These are phyloP conservation scores for Danionella cerebrum DNA, from an alignment of 2,113 vertebrate genomes.

Conservation along the genomic window DNA sequence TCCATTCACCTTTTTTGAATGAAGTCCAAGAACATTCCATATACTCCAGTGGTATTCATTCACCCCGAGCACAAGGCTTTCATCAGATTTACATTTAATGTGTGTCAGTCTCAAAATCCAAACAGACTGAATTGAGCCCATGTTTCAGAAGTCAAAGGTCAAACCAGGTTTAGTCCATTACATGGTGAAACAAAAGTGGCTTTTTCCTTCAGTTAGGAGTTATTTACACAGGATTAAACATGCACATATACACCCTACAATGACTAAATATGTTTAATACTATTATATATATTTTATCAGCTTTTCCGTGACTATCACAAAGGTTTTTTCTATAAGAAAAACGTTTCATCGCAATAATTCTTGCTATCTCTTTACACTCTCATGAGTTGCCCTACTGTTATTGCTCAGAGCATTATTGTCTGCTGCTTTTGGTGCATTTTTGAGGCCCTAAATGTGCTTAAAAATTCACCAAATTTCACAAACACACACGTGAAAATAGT, in stretches of 20 bases:
- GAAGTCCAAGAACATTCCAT: slow-evolving; percentile 15
- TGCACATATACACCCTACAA: background rate
- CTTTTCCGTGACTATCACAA: too few species aligned
- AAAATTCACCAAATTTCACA: too few species aligned
- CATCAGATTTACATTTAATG: slow-evolving; percentile 48
- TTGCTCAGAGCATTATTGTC: too few species aligned
- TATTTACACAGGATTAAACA: background rate
- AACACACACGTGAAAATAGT: too few species aligned
- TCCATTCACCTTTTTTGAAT: background rate
- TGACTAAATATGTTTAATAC: background rate
- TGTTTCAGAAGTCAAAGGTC: slow-evolving; percentile 53
- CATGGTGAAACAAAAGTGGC: slow-evolving; percentile 25
- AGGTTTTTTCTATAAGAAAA: too few species aligned
- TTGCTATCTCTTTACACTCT: too few species aligned
- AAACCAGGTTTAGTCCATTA: slow-evolving; percentile 46
- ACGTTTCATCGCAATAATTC: too few species aligned
- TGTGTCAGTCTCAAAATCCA: slow-evolving; percentile 48
- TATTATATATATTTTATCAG: too few species aligned
- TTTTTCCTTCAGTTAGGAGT: slow-evolving; percentile 21
- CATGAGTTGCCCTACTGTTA: too few species aligned
- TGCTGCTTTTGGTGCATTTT: too few species aligned
- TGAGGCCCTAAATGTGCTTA: too few species aligned
- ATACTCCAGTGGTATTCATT: background rate
- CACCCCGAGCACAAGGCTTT: slow-evolving; percentile 45
- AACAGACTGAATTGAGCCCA: slow-evolving; percentile 44